Evolutionary conservation across 2,797 vertebrate genomes (phyloP).

Genomic region (Aeoliscus strigatus): DNA sequence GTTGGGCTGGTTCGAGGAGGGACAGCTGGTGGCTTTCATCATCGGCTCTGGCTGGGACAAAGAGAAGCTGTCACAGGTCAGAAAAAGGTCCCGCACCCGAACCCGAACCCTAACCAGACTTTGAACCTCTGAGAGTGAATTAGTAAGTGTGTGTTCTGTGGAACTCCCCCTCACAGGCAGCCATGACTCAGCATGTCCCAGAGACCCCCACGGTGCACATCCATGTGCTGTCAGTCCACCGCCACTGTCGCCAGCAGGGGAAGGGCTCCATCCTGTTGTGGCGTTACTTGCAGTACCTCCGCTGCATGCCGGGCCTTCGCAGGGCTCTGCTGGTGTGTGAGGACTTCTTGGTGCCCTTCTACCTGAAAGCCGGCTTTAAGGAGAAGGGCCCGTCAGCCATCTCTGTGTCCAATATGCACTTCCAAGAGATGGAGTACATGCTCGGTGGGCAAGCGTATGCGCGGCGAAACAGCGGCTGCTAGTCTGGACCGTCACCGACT

Average conservation of each 20-base stretch:
- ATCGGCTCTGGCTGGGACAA: slow-evolving; percentile 93
- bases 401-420: slow-evolving; percentile 78
- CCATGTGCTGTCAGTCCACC: slow-evolving; percentile 86
- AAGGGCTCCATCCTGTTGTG: slow-evolving; percentile 88
- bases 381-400: slow-evolving; percentile 78
- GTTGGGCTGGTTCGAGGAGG: slow-evolving; percentile 91
- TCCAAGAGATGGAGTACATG: slow-evolving; percentile 80
- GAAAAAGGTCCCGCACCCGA: slow-evolving; percentile 20
- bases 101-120: slow-evolving; percentile 9
- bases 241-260: slow-evolving; percentile 85
- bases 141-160: too few relatives aligned
- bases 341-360: slow-evolving; percentile 85
- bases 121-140: too few relatives aligned
- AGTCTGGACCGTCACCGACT: too few relatives aligned
- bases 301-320: slow-evolving; percentile 75
- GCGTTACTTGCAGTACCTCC: slow-evolving; percentile 87
- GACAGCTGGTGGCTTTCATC: slow-evolving; percentile 87
- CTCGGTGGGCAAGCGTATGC: slow-evolving; percentile 79
- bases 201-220: slow-evolving; percentile 82
- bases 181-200: slow-evolving; percentile 81
- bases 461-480: slow-evolving; percentile 90
- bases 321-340: slow-evolving; percentile 86
- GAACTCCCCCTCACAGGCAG: slow-evolving; percentile 71
- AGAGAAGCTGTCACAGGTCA: slow-evolving; percentile 83
- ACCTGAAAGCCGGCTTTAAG: slow-evolving; percentile 83